These are phyloP conservation scores for Omphaloscelis lunosa DNA, from an alignment of 2,888 invertebrate species.

Conservation along the genomic window DNA sequence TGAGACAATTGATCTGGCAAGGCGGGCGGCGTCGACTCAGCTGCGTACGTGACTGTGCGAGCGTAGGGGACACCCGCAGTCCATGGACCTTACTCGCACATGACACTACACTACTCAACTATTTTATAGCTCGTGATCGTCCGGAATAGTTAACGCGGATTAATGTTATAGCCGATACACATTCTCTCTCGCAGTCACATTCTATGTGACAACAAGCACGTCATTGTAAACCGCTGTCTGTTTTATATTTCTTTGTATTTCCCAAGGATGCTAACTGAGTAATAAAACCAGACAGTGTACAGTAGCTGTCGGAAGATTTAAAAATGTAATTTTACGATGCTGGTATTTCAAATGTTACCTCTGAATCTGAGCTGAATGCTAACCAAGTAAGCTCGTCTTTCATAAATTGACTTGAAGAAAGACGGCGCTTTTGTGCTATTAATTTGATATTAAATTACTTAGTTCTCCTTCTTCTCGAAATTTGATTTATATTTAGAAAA, in stretches of 20 bases:
- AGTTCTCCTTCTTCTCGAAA: slow-evolving; percentile 18
- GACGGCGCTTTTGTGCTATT: slow-evolving; percentile 19
- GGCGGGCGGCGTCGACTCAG: slow-evolving; percentile 68
- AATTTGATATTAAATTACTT: slow-evolving; percentile 25
- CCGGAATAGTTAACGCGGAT: slow-evolving; percentile 41
- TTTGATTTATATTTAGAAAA: slow-evolving; percentile 24
- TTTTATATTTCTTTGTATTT: slow-evolving; percentile 41
- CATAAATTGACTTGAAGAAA: slow-evolving; percentile 24
- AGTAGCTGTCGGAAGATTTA: slow-evolving; percentile 15
- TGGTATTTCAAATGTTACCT: slow-evolving; percentile 25
- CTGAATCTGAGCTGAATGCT: slow-evolving; percentile 29
- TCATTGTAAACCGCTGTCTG: slow-evolving; percentile 27
- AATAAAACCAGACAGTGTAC: slow-evolving; percentile 32
- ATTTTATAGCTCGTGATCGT: slow-evolving; percentile 65
- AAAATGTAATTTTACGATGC: slow-evolving; percentile 29
- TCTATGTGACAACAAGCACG: slow-evolving; percentile 27
- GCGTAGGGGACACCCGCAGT: slow-evolving; percentile 71
- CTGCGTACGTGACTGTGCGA: slow-evolving; percentile 82
- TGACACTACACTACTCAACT: slow-evolving; percentile 53
- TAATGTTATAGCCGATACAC: slow-evolving; percentile 28
- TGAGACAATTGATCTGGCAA: slow-evolving; percentile 59
- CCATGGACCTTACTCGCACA: slow-evolving; percentile 74
- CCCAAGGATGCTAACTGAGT: slow-evolving; percentile 43
- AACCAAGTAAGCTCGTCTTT: slow-evolving; percentile 29
- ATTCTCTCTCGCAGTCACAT: slow-evolving; percentile 36